Conservation (phyloP, 30 jellyfish, hydroid and myxozoan genomes). For the Hydra vulgaris region DNA sequence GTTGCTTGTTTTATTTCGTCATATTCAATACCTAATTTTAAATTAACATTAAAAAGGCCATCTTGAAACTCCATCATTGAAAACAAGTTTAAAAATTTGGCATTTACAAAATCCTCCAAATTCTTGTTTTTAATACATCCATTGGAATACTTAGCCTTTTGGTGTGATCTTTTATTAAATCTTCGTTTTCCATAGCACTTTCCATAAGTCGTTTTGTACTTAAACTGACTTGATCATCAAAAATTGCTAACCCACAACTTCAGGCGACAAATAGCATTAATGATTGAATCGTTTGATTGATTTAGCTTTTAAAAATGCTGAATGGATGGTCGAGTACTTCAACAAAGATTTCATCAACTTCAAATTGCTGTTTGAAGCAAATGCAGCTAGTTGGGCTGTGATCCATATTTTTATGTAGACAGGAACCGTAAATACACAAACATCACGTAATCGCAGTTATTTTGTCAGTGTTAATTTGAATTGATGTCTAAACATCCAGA, state of each 20-base stretch:
- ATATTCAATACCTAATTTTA: neutral
- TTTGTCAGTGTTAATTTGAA: neutral
- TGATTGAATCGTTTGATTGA: neutral
- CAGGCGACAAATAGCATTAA: constrained; percentile 2
- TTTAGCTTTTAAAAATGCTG: neutral
- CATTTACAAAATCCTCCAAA: neutral
- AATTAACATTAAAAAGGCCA: neutral
- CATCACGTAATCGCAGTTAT: neutral
- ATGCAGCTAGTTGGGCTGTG: neutral
- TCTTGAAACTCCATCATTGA: neutral
- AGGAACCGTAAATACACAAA: neutral
- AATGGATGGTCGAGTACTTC: neutral
- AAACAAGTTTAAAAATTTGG: neutral
- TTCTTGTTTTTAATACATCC: neutral
- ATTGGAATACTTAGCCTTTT: neutral
- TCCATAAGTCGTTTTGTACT: neutral
- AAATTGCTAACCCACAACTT: neutral
- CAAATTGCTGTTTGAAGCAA: neutral
- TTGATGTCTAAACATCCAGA: neutral
- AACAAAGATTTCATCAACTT: neutral
- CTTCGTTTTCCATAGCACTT: neutral
- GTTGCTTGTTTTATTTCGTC: neutral
- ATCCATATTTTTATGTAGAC: constrained; percentile 1
- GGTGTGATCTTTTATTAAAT: neutral
- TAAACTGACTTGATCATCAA: neutral